phyloP scores from a whole-genome alignment of 2,113 vertebrate species.

The Proteles cristata region DNA sequence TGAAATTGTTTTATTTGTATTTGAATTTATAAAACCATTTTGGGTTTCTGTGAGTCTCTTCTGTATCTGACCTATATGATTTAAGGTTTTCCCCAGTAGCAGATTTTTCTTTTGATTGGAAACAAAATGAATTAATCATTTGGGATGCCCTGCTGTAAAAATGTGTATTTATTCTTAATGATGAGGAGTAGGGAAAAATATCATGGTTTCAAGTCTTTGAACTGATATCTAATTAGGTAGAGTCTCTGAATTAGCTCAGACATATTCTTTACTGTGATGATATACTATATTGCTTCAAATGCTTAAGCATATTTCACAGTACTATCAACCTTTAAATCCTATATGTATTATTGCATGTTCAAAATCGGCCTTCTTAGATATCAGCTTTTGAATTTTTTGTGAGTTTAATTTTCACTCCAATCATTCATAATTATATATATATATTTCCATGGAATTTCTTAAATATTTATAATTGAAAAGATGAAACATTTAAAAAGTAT shows the following conservation, averaged over 20 bases:
- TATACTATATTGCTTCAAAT: not conserved
- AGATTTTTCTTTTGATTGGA: not conserved
- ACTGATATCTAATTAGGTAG: not conserved
- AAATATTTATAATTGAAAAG: constrained; percentile 5
- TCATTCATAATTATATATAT: not conserved
- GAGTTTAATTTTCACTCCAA: not conserved
- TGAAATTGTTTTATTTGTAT: not conserved
- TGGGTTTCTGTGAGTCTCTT: not conserved
- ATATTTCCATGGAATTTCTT: not conserved
- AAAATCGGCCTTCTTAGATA: not conserved
- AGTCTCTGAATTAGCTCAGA: not conserved
- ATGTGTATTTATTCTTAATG: not conserved
- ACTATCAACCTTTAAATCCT: not conserved
- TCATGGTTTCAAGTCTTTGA: not conserved
- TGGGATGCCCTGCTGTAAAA: not conserved
- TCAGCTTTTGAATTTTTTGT: not conserved
- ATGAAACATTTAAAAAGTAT: constrained; percentile 17
- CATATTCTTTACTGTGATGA: not conserved
- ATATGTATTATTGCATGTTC: not conserved
- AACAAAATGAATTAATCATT: constrained; percentile 26
- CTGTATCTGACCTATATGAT: not conserved
- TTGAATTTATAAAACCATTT: not conserved
- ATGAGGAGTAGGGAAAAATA: not conserved
- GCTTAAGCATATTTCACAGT: not conserved
- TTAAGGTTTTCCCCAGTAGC: not conserved